A percentile compares a stretch with the other conserved stretches of the same genome.
These are phyloP conservation scores for Clarias pachynema DNA, from an alignment of 2,797 vertebrate genomes.

Conservation along the genomic window DNA sequence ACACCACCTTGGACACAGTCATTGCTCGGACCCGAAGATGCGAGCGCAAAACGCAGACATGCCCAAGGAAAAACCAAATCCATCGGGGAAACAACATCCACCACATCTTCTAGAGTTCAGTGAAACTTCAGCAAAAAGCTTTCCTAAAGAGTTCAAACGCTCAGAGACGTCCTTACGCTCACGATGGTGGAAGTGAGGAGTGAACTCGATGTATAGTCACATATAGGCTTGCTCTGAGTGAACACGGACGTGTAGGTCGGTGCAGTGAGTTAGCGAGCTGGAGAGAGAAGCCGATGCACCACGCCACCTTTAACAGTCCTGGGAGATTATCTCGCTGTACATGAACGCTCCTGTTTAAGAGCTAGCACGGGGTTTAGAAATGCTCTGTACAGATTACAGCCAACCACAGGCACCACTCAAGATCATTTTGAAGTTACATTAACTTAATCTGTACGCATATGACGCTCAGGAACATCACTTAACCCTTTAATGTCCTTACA, in stretches of 20 bases:
- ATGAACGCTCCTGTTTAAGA: constrained; percentile 74
- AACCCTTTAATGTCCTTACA: constrained; percentile 77
- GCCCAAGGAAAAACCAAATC: constrained; percentile 84
- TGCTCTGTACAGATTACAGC: constrained; percentile 62
- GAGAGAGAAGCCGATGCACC: constrained; percentile 60
- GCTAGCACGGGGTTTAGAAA: constrained; percentile 68
- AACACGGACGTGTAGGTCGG: constrained; percentile 37
- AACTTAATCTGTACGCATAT: constrained; percentile 78
- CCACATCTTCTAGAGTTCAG: constrained; percentile 77
- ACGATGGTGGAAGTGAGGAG: constrained; percentile 2
- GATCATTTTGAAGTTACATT: constrained; percentile 34
- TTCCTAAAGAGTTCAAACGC: background rate
- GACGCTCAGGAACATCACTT: constrained; percentile 81
- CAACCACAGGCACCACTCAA: constrained; percentile 64
- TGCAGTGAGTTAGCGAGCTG: constrained; percentile 44
- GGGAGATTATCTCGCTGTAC: constrained; percentile 71
- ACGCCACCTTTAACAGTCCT: constrained; percentile 64
- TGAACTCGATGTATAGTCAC: constrained; percentile 17
- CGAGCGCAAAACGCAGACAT: constrained; percentile 72
- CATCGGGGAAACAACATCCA: constrained; percentile 82
- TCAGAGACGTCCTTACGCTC: background rate
- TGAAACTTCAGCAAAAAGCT: constrained; percentile 29
- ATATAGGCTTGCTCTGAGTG: constrained; percentile 31
- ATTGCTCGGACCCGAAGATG: constrained; percentile 70
- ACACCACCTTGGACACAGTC: constrained; percentile 84